Base-by-base conservation (phyloP, 2,888 invertebrate species). In the Byasa hedistus region DNA sequence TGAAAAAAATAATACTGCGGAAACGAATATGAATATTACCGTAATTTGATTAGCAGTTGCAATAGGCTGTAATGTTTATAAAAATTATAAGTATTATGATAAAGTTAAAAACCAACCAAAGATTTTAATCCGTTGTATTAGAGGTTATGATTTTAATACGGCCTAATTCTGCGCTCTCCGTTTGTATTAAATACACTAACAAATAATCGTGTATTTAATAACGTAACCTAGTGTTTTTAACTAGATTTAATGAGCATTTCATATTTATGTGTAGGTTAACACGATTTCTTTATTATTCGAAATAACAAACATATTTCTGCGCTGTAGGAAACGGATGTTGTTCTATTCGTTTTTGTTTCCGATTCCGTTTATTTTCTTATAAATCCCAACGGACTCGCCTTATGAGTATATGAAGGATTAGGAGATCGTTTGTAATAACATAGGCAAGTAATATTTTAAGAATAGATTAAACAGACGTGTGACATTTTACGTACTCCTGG, bases 311-410 rank as follows among this genome's bases (percentile, higher is more conserved):
- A 72, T 69, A 69, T 73, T 79, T 80, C 78, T 79, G 73, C 75
- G 75, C 76, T 71, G 76, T 80, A 82, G 87, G 87, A 87, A 89
- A 80, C 87, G 87, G 89, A 89, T 88, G 87, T 84, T 83, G 76
- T 80, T 79, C 71, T 74, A 81, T 80, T 79, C 76, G 75, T 78
- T 79, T 84, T 80, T 85, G 79, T 77, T 71, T 82, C 77, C 76
- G 73, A 74, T 77, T 77, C 75, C 36, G 58, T 66, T 62, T 66
- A 62, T 62, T 62, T 66, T 55, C 44, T 44, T 81, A 80, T 81
- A 82, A 81, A 84, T 82, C 76, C 72, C 64, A 73, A 78, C 79
- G 80, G 78, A 76, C 78, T 73, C 72, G 70, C 71, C 69, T 74
- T 69, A 44, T 4, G 2, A 44, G 15, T 44, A 19, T 44, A 44